Evolutionary conservation across 1,140 invertebrate genomes (phyloP).

Genomic region (Drosophila arizonae): DNA sequence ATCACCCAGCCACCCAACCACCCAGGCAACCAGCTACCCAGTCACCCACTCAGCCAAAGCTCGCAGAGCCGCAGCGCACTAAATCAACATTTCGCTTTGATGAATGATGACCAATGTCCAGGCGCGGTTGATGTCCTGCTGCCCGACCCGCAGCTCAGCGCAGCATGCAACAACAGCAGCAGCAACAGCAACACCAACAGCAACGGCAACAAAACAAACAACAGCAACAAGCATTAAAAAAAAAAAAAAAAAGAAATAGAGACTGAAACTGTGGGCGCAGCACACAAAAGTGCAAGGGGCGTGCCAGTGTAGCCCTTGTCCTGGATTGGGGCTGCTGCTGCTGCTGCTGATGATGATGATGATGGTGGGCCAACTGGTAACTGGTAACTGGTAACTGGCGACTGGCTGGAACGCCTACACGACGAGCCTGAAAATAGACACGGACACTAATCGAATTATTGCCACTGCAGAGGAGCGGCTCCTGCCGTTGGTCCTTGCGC

Average conservation of each 20-base stretch:
- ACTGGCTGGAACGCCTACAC: constrained; percentile 39
- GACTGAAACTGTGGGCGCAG: constrained; percentile 38
- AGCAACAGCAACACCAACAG: constrained; percentile 23
- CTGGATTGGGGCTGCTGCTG: constrained; percentile 6
- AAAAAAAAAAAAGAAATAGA: background rate
- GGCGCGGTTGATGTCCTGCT: constrained; percentile 65
- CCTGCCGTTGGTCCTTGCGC: constrained; percentile 20
- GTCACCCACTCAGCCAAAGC: background rate
- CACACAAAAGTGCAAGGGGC: constrained; percentile 39
- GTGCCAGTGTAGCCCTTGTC: constrained; percentile 4
- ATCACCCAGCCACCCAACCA: background rate
- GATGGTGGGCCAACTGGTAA: background rate
- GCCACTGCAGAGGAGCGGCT: constrained; percentile 70
- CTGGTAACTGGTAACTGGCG: background rate
- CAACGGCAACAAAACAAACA: constrained; percentile 14
- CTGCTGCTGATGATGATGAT: background rate
- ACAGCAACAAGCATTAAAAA: constrained; percentile 12
- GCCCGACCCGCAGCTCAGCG: constrained; percentile 55
- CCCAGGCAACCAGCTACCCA: too few species aligned
- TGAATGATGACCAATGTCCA: constrained; percentile 81
- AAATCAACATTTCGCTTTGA: constrained; percentile 82
- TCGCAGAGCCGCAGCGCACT: constrained; percentile 57
- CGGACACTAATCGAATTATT: constrained; percentile 80
- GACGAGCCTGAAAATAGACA: constrained; percentile 77
- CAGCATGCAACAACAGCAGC: constrained; percentile 54